Evolutionary conservation across 2,888 invertebrate genomes (phyloP), one percentile per base, ranked within the genome.

Genomic region (Lasioglossum malachurum): DNA sequence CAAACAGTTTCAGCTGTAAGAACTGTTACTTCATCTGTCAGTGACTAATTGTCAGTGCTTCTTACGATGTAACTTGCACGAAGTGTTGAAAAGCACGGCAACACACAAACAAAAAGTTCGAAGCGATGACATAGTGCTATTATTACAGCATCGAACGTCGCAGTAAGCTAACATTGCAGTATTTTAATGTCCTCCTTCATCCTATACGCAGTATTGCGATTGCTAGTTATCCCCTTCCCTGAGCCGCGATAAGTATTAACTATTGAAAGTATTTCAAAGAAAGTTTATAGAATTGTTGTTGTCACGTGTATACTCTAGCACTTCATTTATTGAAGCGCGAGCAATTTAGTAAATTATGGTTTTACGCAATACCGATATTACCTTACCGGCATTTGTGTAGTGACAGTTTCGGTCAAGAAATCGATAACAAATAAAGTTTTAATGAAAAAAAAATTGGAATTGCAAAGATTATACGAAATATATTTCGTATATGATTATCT

Each of bases 1-100:
- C 67, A 84, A 82, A 90, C 44, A 84, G 31, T 86, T 87, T 88
- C 84, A 84, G 80, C 60, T 72, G 78, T 90, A 91, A 90, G 89
- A 82, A 49, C 82, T 81, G 78, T 88, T 84, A 83, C 64, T 84
- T 71, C 44, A 44, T 44, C 72, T 78, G 78, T 83, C 81, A 71
- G 79, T 84, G 71, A 87, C 76, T 85, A 31, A 90, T 90, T 78
- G 74, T 78, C 77, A 81, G 80, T 86, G 86, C 82, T 91, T 90
- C 80, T 78, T 75, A 82, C 57, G 8, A 84, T 87, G 75, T 84
- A 84, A 89, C 82, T 87, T 88, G 89, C 85, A 89, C 81, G 81
- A 82, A 78, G 75, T 76, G 79, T 75, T 78, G 83, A 64, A 31
- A 78, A 79, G 78, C 78, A 84, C 75, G 77, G 71, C 71, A 35